Conservation (phyloP, 2,113 vertebrate genomes). For the Brachyhypopomus occidentalis region DNA sequence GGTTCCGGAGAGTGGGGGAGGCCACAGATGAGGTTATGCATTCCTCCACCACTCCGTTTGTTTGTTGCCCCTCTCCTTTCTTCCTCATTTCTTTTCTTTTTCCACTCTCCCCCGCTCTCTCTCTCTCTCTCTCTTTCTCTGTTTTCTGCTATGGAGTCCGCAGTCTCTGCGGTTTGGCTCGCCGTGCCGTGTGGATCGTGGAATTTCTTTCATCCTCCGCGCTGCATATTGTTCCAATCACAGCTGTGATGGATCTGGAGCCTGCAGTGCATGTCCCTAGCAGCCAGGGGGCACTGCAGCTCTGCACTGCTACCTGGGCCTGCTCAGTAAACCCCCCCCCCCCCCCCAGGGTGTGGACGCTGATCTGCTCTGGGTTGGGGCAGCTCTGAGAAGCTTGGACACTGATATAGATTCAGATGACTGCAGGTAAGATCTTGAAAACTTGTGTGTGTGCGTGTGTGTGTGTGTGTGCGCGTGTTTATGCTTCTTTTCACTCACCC, state of each 20-base stretch:
- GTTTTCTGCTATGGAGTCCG: constrained; percentile 45
- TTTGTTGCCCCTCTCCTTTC: constrained; percentile 60
- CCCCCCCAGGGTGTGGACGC: too few relatives aligned
- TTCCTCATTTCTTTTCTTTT: constrained; percentile 47
- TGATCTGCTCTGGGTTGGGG: too few relatives aligned
- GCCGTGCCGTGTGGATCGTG: constrained; percentile 39
- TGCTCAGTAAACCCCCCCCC: too few relatives aligned
- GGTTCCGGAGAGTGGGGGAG: constrained; percentile 1
- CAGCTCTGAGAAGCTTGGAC: too few relatives aligned
- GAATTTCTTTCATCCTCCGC: constrained; percentile 60
- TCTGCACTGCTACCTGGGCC: too few relatives aligned
- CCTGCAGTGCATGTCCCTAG: neutral
- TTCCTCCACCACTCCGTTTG: constrained; percentile 36
- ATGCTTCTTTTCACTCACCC: constrained; percentile 78
- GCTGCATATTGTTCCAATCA: constrained; percentile 60
- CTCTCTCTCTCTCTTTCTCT: constrained; percentile 39
- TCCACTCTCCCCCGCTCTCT: constrained; percentile 27
- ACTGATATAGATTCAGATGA: too few relatives aligned
- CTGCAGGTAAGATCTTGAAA: too few relatives aligned
- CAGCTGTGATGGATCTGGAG: constrained; percentile 31
- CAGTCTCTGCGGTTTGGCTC: constrained; percentile 56
- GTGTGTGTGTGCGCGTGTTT: constrained; percentile 11
- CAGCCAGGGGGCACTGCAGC: too few relatives aligned
- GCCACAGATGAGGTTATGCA: constrained; percentile 44
- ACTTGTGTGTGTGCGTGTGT: neutral